These are phyloP conservation scores for Heptranchias perlo DNA, from an alignment of 2,113 vertebrate species.

Conservation along the genomic window DNA sequence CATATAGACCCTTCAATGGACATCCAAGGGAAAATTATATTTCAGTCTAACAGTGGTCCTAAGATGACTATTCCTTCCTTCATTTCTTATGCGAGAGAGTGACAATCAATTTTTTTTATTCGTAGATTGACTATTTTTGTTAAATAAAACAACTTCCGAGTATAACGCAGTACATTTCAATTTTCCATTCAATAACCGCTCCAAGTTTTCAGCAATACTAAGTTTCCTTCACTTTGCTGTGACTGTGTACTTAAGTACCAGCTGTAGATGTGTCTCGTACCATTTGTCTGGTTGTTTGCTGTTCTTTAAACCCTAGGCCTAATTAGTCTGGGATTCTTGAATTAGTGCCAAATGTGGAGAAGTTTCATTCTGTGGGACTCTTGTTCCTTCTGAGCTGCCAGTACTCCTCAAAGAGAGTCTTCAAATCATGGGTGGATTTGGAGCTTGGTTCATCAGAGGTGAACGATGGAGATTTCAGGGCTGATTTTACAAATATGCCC, in stretches of 20 bases:
- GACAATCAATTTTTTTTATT: background rate
- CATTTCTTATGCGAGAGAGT: background rate
- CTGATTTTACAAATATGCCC: background rate
- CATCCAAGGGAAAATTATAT: background rate
- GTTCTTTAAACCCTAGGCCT: background rate
- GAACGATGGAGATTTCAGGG: background rate
- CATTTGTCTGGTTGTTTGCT: background rate
- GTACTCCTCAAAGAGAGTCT: background rate
- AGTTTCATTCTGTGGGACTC: background rate
- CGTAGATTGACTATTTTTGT: background rate
- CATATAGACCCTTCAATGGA: background rate
- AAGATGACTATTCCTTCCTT: background rate
- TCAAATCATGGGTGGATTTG: background rate
- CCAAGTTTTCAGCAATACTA: background rate
- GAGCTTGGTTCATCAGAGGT: background rate
- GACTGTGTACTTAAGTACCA: background rate
- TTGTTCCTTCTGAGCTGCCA: background rate
- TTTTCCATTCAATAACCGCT: background rate
- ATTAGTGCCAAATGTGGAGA: background rate
- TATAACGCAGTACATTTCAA: background rate
- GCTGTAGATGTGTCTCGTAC: background rate
- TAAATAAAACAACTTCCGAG: background rate
- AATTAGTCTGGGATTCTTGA: background rate
- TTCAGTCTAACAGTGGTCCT: background rate
- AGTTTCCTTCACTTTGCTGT: background rate